Percentiles rank a stretch among this genome's conserved stretches.
Evolutionary conservation across 2,113 vertebrate genomes (phyloP).

Genomic region (Gobiocypris rarus): DNA sequence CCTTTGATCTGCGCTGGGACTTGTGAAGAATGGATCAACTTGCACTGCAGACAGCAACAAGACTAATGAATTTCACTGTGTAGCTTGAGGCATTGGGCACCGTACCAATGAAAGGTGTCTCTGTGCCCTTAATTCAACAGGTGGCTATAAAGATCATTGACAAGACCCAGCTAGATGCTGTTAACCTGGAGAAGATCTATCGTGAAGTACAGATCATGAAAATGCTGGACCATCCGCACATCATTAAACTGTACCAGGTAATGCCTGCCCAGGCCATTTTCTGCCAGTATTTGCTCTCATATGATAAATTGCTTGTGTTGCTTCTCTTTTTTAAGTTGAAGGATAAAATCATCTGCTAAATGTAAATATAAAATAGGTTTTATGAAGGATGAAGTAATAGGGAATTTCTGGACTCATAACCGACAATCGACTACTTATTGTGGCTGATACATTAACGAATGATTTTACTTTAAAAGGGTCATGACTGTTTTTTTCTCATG

Average conservation of each 20-base stretch:
- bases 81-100: constrained; percentile 6
- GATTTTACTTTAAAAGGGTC: not conserved
- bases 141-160: constrained; percentile 99
- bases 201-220: constrained; percentile 99
- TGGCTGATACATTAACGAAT: too few species aligned
- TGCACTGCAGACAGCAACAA: not conserved
- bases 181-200: constrained; percentile 98
- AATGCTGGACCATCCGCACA: constrained; percentile 95
- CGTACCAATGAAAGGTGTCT: constrained; percentile 40
- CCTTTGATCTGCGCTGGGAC: constrained; percentile 17
- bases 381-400: too few species aligned
- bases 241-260: constrained; percentile 99
- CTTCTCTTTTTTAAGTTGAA: not conserved
- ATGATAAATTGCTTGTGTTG: not conserved
- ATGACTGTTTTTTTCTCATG: too few species aligned
- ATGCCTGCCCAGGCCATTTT: not conserved
- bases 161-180: constrained; percentile 95
- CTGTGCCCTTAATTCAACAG: constrained; percentile 73
- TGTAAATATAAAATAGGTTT: too few species aligned
- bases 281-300: not conserved
- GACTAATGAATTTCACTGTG: not conserved
- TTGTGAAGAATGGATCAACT: constrained; percentile 29
- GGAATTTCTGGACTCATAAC: too few species aligned
- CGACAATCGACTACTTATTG: too few species aligned
- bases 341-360: not conserved